phyloP scores from a whole-genome alignment of 2,888 invertebrate genomes.

The Ormyrus thymus region DNA sequence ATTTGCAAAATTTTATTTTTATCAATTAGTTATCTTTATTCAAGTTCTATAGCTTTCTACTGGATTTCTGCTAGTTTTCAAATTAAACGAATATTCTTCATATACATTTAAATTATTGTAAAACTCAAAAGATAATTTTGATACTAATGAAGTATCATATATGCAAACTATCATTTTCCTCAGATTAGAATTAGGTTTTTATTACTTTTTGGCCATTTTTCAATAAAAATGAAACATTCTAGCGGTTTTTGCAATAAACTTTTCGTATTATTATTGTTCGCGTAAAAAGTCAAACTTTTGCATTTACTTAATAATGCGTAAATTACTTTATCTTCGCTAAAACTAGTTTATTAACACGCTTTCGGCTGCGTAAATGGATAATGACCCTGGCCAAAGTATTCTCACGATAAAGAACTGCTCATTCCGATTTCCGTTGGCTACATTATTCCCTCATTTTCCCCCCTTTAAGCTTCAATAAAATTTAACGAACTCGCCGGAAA shows the following conservation, averaged over 20 bases:
- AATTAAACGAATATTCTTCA: no score
- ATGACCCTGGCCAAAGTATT: constrained; percentile 1
- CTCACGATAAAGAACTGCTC: constrained; percentile 43
- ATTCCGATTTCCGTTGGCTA: constrained; percentile 6
- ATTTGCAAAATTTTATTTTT: no score
- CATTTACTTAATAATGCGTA: neutral
- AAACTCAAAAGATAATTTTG: no score
- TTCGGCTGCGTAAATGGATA: constrained; percentile 2
- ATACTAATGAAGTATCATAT: no score
- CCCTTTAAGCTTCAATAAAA: constrained; percentile 28
- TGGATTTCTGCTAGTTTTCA: no score
- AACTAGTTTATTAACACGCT: neutral
- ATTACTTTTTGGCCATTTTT: neutral
- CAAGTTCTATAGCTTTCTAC: no score
- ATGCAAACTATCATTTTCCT: no score
- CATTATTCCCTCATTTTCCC: constrained; percentile 5
- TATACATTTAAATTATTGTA: no score
- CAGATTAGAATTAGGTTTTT: no score
- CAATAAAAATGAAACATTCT: neutral
- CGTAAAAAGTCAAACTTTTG: neutral
- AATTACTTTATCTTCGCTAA: neutral
- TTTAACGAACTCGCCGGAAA: constrained; percentile 34
- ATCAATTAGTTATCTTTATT: no score
- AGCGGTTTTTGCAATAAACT: no score
- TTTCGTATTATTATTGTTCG: no score